Base-by-base conservation (phyloP, 2,888 invertebrate species). In the Autographa gamma region DNA sequence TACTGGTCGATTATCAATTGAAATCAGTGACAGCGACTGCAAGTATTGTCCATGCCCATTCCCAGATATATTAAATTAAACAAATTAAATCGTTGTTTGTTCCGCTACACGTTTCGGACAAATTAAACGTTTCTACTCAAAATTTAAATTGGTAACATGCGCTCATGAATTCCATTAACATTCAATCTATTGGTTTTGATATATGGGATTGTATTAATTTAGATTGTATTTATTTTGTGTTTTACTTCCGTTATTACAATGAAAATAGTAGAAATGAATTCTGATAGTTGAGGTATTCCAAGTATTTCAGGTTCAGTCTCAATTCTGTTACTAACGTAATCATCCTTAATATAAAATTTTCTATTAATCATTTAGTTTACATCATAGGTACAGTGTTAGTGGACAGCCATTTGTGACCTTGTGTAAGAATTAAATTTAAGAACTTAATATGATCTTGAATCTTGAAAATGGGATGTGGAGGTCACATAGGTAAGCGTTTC, bases 111-210 rank as follows among this genome's bases (percentile, higher is more conserved):
- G 65, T 79, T 80, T 59, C 60, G 58, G 60, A 76, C 68, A 68
- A 76, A 80, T 79, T 71, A 71, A 73, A 82, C 60, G 52, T 67
- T 66, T 72, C 63, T 69, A 70, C 61, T 70, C 66, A 66, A 73
- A 67, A 82, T 80, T 76, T 64, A 73, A 82, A 80, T 80, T 79
- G 68, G 59, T 69, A 71, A 82, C 72, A 81, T 63, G 58, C 68
- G 80, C 70, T 74, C 68, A 66, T 66, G 43, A 64, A 74, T 73
- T 76, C 69, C 60, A 73, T 80, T 73, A 52, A 43, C 54, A 63
- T 61, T 71, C 79, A 67, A 79, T 79, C 60, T 65, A 67, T 69
- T 19, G 72, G 48, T 54, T 63, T 66, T 56, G 66, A 73, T 62
- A 69, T 73, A 76, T 60, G 62, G 56, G 54, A 76, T 66, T 65